These are phyloP conservation scores for Euthynnus affinis DNA, from an alignment of 2,797 vertebrate genomes.

Conservation along the genomic window DNA sequence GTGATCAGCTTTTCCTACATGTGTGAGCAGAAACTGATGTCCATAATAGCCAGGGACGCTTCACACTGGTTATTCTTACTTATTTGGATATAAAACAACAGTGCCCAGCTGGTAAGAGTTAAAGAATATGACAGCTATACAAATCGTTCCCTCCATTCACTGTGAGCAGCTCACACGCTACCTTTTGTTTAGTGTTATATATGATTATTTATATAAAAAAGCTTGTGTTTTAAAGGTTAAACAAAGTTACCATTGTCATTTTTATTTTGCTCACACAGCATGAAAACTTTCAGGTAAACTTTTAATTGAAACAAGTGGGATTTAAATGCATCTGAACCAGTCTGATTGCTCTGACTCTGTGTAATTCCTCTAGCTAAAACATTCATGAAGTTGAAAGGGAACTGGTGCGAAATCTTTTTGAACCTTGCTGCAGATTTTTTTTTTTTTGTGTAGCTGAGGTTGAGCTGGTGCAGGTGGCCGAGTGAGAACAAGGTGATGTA, in stretches of 20 bases:
- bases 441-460: neutral
- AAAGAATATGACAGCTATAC: neutral
- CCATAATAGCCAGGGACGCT: neutral
- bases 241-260: no score
- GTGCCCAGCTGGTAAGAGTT: neutral
- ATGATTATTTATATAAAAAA: no score
- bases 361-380: no score
- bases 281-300: no score
- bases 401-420: neutral
- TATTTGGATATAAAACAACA: neutral
- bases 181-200: neutral
- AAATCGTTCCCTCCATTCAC: neutral
- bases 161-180: neutral
- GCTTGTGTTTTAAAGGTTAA: no score
- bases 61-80: neutral
- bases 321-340: no score
- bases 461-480: neutral
- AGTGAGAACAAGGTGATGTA: neutral
- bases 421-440: neutral
- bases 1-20: conserved; percentile 20
- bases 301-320: no score
- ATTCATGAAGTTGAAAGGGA: no score
- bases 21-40: no score
- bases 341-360: no score
- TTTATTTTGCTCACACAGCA: no score